Conservation (phyloP, 1,140 invertebrate genomes). For the Drosophila insularis region DNA sequence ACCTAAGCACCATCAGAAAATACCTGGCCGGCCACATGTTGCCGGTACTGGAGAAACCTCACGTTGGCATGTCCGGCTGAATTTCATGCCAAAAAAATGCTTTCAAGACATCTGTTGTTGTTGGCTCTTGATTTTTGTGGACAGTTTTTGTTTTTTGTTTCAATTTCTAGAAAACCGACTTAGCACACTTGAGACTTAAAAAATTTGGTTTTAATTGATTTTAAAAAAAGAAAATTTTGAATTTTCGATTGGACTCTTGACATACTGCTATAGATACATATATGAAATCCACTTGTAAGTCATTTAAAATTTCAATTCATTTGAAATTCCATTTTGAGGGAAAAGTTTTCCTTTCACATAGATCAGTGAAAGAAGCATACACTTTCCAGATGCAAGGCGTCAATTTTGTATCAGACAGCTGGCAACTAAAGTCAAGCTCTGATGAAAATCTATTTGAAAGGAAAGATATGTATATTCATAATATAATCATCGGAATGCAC, state of each 20-base stretch:
- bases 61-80: conserved; percentile 58
- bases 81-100: conserved; percentile 43
- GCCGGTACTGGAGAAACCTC: conserved; percentile 43
- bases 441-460: not conserved
- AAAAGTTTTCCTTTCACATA: not conserved
- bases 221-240: conserved; percentile 26
- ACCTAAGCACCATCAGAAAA: not conserved
- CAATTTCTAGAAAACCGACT: not conserved
- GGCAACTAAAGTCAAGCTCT: not conserved
- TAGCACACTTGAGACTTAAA: conserved; percentile 14
- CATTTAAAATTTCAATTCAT: conserved; percentile 18
- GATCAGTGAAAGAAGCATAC: not conserved
- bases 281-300: conserved; percentile 27
- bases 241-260: conserved; percentile 45
- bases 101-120: conserved; percentile 57
- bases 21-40: conserved; percentile 48
- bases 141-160: not conserved
- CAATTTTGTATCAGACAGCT: conserved; percentile 13
- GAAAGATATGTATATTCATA: not conserved
- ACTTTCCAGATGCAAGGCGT: conserved; percentile 15
- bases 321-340: conserved; percentile 15
- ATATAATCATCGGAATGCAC: not conserved
- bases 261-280: conserved; percentile 13
- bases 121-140: conserved; percentile 8
- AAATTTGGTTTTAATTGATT: conserved; percentile 34